A percentile compares a stretch with the other conserved stretches of the same genome.
These are phyloP conservation scores for Cryptocephalus primarius DNA, from an alignment of 2,888 invertebrate species.

Conservation along the genomic window DNA sequence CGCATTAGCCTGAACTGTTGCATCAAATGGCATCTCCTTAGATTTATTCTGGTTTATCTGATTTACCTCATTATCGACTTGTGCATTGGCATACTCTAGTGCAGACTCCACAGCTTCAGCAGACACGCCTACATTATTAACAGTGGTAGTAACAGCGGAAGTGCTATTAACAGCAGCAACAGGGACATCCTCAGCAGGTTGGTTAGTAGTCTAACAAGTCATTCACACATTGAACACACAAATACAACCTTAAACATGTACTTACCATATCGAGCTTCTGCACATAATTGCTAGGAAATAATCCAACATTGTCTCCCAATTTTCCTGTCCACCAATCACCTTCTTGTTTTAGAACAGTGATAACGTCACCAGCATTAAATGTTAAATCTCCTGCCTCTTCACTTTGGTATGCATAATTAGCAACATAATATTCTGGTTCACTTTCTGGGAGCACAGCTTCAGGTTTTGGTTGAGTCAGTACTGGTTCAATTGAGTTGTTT, in stretches of 20 bases:
- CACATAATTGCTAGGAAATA: constrained; percentile 97
- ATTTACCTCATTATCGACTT: constrained; percentile 36
- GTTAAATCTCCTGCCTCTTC: constrained; percentile 82
- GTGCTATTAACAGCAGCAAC: constrained; percentile 15
- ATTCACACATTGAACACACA: constrained; percentile 1
- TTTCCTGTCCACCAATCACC: constrained; percentile 99
- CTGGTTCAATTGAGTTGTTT: constrained; percentile 11
- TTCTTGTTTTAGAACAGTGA: constrained; percentile 78
- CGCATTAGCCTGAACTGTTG: constrained; percentile 35
- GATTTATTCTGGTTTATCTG: constrained; percentile 39
- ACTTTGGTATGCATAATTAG: constrained; percentile 84
- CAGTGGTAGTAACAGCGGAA: background rate
- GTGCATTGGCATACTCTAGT: constrained; percentile 24
- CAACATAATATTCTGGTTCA: constrained; percentile 65
- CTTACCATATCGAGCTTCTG: constrained; percentile 50
- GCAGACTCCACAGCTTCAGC: constrained; percentile 20
- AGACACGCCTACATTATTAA: constrained; percentile 12
- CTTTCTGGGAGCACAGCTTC: constrained; percentile 20
- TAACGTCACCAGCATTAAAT: constrained; percentile 77
- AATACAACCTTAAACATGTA: constrained; percentile 1
- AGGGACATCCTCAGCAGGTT: constrained; percentile 9
- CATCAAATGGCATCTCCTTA: constrained; percentile 32
- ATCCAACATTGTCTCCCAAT: constrained; percentile 67
- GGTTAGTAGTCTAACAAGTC: constrained; percentile 11
- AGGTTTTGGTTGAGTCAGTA: constrained; percentile 10